These are phyloP conservation scores for Geopemphigus sp. DNA, from an alignment of 1,140 invertebrate species.

Conservation along the genomic window DNA sequence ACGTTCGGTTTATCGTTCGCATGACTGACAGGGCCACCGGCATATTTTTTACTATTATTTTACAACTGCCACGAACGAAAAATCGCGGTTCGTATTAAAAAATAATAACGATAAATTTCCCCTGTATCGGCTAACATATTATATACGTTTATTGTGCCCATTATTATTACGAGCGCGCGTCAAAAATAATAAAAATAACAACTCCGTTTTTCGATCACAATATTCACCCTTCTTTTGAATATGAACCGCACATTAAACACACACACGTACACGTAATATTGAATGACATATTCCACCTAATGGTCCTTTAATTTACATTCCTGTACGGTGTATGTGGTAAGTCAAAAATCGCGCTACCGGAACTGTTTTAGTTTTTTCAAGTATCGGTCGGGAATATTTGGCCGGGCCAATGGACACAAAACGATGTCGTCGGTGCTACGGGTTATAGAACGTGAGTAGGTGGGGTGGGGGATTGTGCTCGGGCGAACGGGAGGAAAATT, in stretches of 20 bases:
- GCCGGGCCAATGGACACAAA: background rate
- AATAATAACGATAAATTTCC: slow-evolving; percentile 34
- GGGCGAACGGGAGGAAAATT: slow-evolving; percentile 22
- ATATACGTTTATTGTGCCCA: no score
- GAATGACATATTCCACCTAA: slow-evolving; percentile 25
- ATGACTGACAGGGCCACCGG: slow-evolving; percentile 44
- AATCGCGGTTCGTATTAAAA: slow-evolving; percentile 39
- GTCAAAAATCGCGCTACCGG: background rate
- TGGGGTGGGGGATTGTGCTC: background rate
- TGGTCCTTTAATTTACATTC: slow-evolving; percentile 25
- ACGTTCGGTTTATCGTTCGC: slow-evolving; percentile 40
- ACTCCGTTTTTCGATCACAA: slow-evolving; percentile 1
- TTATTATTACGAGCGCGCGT: background rate
- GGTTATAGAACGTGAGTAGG: background rate
- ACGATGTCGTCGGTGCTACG: background rate
- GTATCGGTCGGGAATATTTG: slow-evolving; percentile 7
- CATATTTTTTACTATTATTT: slow-evolving; percentile 41
- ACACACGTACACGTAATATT: background rate
- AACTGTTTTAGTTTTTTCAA: background rate
- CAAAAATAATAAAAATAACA: slow-evolving; percentile 1
- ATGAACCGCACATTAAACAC: background rate
- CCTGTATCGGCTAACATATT: slow-evolving; percentile 18
- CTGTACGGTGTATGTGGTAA: background rate
- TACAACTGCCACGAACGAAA: slow-evolving; percentile 17
- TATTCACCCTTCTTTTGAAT: slow-evolving; percentile 3